Conservation (phyloP, 1,140 invertebrate genomes). For the Drosophila nigromelanica region DNA sequence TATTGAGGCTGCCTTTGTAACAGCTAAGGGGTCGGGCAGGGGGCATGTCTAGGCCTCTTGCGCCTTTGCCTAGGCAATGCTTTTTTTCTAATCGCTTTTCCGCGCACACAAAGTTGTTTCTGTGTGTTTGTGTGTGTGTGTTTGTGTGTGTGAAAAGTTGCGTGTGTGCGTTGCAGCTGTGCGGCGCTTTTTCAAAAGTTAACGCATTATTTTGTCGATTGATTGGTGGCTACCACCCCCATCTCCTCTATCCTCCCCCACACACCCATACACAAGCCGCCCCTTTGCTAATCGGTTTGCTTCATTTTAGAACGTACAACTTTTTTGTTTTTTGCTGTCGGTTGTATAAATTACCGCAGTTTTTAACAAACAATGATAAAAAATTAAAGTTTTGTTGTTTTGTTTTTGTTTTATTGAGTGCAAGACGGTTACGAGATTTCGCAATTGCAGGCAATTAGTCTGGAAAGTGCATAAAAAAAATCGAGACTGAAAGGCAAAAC, state of each 20-base stretch:
- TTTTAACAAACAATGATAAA: conserved; percentile 78
- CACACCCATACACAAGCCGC: not conserved
- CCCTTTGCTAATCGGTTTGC: conserved; percentile 35
- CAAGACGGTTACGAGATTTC: conserved; percentile 1
- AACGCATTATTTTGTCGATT: conserved; percentile 81
- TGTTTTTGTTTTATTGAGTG: conserved; percentile 27
- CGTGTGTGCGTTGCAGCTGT: conserved; percentile 67
- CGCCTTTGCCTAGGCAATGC: conserved; percentile 54
- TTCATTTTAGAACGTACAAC: conserved; percentile 53
- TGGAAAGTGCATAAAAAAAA: conserved; percentile 43
- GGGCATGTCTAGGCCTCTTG: conserved; percentile 20
- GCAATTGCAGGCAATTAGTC: conserved; percentile 71
- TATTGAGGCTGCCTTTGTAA: conserved; percentile 18
- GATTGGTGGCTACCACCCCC: conserved; percentile 44
- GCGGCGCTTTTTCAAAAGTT: conserved; percentile 67
- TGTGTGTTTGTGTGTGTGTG: conserved; percentile 3
- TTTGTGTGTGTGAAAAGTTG: conserved; percentile 57
- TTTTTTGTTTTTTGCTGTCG: conserved; percentile 44
- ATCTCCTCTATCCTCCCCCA: not conserved
- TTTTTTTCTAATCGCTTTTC: conserved; percentile 69
- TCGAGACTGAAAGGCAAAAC: conserved; percentile 20
- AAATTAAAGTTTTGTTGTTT: conserved; percentile 66
- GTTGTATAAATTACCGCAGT: conserved; percentile 79
- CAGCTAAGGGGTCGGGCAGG: conserved; percentile 12
- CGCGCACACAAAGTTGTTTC: conserved; percentile 42